A percentile compares a stretch with the other conserved stretches of the same genome.
These are phyloP conservation scores for Remorina albescens DNA, from an alignment of 2,797 vertebrate species.

Conservation along the genomic window DNA sequence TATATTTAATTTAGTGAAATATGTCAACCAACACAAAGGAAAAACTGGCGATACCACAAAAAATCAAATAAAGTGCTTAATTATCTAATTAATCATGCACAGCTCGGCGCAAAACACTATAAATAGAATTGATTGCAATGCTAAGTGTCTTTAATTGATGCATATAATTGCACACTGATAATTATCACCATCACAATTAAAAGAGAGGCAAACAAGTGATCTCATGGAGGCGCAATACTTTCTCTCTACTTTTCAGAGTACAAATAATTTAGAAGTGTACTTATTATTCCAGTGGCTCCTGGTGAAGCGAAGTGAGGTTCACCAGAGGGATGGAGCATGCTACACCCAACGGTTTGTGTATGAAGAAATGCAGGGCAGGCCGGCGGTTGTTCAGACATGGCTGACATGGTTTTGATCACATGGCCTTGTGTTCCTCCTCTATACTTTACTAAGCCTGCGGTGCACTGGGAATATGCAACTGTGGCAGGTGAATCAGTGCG, in stretches of 20 bases:
- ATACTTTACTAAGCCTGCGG: constrained; percentile 67
- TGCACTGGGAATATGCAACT: constrained; percentile 69
- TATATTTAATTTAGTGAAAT: constrained; percentile 53
- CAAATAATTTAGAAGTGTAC: constrained; percentile 62
- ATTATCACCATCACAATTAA: constrained; percentile 78
- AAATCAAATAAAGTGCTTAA: constrained; percentile 64
- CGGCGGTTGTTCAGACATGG: constrained; percentile 59
- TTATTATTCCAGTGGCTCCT: constrained; percentile 44
- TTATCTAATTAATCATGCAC: constrained; percentile 70
- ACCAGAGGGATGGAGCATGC: constrained; percentile 44
- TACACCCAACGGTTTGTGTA: constrained; percentile 40
- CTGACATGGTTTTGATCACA: constrained; percentile 72
- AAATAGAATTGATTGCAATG: constrained; percentile 72
- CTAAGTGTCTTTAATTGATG: constrained; percentile 72
- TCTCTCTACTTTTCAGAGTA: constrained; percentile 47
- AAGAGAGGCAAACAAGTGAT: constrained; percentile 70
- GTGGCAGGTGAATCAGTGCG: constrained; percentile 75
- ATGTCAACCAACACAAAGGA: constrained; percentile 41
- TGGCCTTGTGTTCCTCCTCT: constrained; percentile 57
- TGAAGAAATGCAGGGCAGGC: constrained; percentile 35
- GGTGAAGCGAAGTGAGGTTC: constrained; percentile 32
- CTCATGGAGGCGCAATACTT: constrained; percentile 45
- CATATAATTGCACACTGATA: constrained; percentile 72
- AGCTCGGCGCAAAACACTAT: constrained; percentile 44
- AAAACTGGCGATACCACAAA: constrained; percentile 47